Conservation (phyloP, 2,113 vertebrate species). For the Pardalotus punctatus region DNA sequence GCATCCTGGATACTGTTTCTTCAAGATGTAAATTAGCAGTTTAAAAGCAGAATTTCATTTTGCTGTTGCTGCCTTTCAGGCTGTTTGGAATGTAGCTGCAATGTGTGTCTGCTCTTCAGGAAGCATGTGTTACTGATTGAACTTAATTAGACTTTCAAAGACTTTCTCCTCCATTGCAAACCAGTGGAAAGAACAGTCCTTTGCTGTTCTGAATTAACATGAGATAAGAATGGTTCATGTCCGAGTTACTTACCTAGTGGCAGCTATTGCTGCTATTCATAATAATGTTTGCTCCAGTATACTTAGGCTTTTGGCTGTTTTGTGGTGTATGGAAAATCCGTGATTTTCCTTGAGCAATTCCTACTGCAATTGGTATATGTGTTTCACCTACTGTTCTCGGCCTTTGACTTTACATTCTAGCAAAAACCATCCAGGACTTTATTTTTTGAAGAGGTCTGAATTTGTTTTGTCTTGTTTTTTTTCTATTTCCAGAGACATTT, state of each 20-base stretch:
- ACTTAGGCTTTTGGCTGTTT: not conserved
- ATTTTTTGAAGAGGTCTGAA: not conserved
- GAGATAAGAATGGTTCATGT: not conserved
- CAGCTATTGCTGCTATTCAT: not conserved
- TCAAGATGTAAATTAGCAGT: not conserved
- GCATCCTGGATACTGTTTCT: not conserved
- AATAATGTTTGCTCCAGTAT: not conserved
- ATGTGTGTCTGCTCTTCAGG: not conserved
- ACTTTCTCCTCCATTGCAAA: not conserved
- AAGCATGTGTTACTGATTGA: not conserved
- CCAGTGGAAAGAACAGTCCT: not conserved
- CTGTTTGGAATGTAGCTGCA: not conserved
- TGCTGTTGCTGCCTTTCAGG: not conserved
- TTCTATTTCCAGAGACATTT: not conserved
- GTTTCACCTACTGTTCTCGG: not conserved
- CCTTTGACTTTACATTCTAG: not conserved
- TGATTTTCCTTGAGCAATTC: not conserved
- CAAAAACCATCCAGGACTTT: not conserved
- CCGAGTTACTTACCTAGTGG: not conserved
- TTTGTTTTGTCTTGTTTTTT: not conserved
- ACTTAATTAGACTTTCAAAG: not conserved
- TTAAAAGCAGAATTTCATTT: slow-evolving; percentile 7
- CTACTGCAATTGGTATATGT: not conserved
- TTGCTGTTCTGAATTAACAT: not conserved
- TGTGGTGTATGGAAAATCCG: not conserved